These are phyloP conservation scores for Lissonota sp. DNA, from an alignment of 2,888 invertebrate species.

Conservation along the genomic window DNA sequence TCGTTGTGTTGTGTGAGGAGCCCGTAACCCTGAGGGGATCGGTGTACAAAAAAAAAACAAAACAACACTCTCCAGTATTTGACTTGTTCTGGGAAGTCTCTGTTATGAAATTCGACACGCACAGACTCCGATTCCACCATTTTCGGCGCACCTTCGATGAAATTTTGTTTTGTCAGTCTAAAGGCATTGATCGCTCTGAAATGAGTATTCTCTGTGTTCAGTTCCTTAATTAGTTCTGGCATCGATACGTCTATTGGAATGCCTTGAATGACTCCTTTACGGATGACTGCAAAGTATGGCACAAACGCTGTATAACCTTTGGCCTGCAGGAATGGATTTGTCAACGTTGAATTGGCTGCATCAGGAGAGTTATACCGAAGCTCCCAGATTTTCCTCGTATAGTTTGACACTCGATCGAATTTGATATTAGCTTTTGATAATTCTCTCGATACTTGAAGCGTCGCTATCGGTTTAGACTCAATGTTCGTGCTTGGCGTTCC, in stretches of 20 bases:
- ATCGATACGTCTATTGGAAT: conserved; percentile 6
- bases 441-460: too few species aligned
- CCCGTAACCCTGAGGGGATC: too few species aligned
- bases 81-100: neutral
- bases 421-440: too few species aligned
- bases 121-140: neutral
- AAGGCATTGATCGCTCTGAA: neutral
- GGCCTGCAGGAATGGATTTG: neutral
- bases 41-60: too few species aligned
- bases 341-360: too few species aligned
- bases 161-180: neutral
- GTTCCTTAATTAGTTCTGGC: neutral
- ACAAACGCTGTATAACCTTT: neutral
- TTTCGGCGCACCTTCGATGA: neutral
- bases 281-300: neutral
- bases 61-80: conserved; percentile 19
- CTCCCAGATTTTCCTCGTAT: too few species aligned
- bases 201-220: conserved; percentile 3
- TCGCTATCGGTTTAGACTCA: too few species aligned
- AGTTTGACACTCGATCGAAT: too few species aligned
- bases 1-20: too few species aligned
- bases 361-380: too few species aligned
- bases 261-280: neutral
- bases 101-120: neutral
- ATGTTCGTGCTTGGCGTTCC: too few species aligned